Base-by-base conservation (phyloP, 2,113 vertebrate species). In the Protobothrops mucrosquamatus region DNA sequence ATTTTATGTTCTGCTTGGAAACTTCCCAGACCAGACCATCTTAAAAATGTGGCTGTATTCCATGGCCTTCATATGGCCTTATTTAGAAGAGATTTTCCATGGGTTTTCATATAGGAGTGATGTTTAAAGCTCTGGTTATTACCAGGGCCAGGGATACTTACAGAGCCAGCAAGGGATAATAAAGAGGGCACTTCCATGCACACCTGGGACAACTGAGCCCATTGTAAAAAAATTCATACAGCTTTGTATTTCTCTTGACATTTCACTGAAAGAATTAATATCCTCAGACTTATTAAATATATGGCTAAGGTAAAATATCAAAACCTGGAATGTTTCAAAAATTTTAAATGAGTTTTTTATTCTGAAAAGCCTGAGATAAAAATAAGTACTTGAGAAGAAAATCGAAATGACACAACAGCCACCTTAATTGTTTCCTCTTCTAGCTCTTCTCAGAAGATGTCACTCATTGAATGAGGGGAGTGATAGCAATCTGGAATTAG, bases 331-430 rank as follows among this genome's bases (percentile, higher is more conserved):
- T 24, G 4, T 54, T 51, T 18, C 5, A 87, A 8, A 88, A 2
- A 86, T 87, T 93, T 85, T 92, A 92, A 94, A 0, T 0, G 0
- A 93, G 0, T 22, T 59, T 92, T 94, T 39, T 20, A 23, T 57
- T 87, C 10, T 89, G 81, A 92, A 46, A 93, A 57, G 55, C 89
- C 88, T 85, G 91, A 92, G 64, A 12, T 69, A 29, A 93, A 26
- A 34, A 56, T 91, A 12, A 85, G 20, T 48, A 92, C 6, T 59
- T 56, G 51, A 92, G 55, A 52, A 54, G 88, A 81, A 48, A 94
- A 39, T 26, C 1, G 6, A 91, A 52, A 54, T 34, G 23, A 39
- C 52, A 15, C 23, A 55, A 43, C 51, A 24, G 26, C 51, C 8
- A 86, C 56, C 3, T 39, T 57, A 81, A 85, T 24, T 22, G 5